Base-by-base conservation (phyloP, 2,113 vertebrate genomes). In the Deroptyus accipitrinus region DNA sequence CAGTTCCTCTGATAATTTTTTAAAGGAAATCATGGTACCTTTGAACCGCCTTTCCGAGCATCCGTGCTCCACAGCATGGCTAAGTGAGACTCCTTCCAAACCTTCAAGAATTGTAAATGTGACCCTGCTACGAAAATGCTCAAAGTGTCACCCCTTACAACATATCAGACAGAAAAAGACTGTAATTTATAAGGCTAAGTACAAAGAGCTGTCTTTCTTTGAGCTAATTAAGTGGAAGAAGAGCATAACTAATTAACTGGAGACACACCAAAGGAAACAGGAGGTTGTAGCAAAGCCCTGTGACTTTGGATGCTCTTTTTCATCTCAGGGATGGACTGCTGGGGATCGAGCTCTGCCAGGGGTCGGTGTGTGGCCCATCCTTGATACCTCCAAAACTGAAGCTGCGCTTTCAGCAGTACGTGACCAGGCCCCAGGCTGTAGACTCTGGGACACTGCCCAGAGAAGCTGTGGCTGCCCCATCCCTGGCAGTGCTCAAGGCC, bases 241-340 rank as follows among this genome's bases (percentile, higher is more conserved):
- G 88, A 94, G 88, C 83, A 94, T 83, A 86, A 91, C 95, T 97
- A 95, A 97, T 96, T 94, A 97, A 95, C 86, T 88, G 69, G 64
- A 92, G 77, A 88, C 92, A 81, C 64, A 73, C 73, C 20, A 44
- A 82, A 96, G 76, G 92, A 95, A 94, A 93, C 51, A 41, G 0
- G 69, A 94, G 94, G 94, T 18, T 78, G 88, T 31, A 91, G 90
- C 76, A 57, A 61, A 90, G 80, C 79, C 66, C 66, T 6, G 52
- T 24, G 92, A 86, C 59, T 90, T 62, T 33, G 78, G 83, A 33
- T 68, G 78, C 75, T 89, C 41, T 78, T 92, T 91, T 79, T 68
- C 70, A 72, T 82, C 83, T 78, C 16, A 1, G 1, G 11, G 73
- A 15, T 28, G 86, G 64, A 24, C 44, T 28, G 70, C 69, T 72